phyloP scores from a whole-genome alignment of 2,888 invertebrate genomes.

The Octodonta nipae region DNA sequence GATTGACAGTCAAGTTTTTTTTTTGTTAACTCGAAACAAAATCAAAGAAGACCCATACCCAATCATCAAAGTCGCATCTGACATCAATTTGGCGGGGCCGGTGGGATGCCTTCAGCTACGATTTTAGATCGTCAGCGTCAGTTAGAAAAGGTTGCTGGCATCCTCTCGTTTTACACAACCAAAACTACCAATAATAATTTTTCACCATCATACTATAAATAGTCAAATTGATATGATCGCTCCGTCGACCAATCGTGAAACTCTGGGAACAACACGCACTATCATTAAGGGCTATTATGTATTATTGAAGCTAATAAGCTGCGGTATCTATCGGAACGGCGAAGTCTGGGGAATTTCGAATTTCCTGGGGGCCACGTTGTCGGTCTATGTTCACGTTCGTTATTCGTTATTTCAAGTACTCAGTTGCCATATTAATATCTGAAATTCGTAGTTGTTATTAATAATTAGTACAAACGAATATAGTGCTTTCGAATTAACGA shows the following conservation, averaged over 20 bases:
- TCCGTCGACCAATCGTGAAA: conserved; percentile 30
- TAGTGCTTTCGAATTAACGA: no score
- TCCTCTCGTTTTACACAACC: conserved; percentile 30
- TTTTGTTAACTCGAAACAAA: conserved; percentile 17
- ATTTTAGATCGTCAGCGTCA: conserved; percentile 30
- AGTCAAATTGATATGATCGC: conserved; percentile 37
- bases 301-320: conserved; percentile 37
- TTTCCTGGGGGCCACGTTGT: no score
- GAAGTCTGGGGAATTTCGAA: no score
- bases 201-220: conserved; percentile 37
- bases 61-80: conserved; percentile 32
- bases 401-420: no score
- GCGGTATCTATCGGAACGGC: no score
- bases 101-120: conserved; percentile 26
- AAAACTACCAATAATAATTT: conserved; percentile 37
- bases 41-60: no score
- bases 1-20: conserved; percentile 27
- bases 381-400: no score
- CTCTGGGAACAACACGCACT: conserved; percentile 31
- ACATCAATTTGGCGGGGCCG: conserved; percentile 12
- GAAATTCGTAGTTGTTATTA: no score
- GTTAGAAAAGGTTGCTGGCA: conserved; percentile 26
- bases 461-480: no score
- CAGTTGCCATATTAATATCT: no score
- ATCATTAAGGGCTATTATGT: conserved; percentile 38